These are phyloP conservation scores for Chironomus striatipennis DNA, from an alignment of 1,140 invertebrate species.

Conservation along the genomic window DNA sequence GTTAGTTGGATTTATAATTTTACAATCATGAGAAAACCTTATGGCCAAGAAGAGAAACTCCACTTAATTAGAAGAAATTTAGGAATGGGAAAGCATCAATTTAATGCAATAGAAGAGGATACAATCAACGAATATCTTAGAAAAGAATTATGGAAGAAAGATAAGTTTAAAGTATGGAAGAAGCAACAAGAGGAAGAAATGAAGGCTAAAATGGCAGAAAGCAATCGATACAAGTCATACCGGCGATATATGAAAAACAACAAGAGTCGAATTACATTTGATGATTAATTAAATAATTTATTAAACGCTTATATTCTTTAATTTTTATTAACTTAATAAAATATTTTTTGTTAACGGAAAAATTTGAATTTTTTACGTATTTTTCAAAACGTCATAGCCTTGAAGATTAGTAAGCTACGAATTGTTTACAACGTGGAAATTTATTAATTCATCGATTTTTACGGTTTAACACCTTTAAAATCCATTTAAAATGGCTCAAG, in stretches of 20 bases:
- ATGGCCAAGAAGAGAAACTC: slow-evolving; percentile 71
- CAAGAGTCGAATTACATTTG: slow-evolving; percentile 70
- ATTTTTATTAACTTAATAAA: not conserved
- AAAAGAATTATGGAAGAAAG: slow-evolving; percentile 70
- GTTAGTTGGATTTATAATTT: slow-evolving; percentile 72
- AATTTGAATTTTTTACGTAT: not conserved
- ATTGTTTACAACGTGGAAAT: slow-evolving; percentile 4
- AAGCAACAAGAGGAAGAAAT: slow-evolving; percentile 70
- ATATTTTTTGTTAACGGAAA: not conserved
- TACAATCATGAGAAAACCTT: slow-evolving; percentile 61
- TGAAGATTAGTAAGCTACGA: not conserved
- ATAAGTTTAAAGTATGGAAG: slow-evolving; percentile 73
- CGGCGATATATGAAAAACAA: slow-evolving; percentile 72
- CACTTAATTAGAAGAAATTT: slow-evolving; percentile 74
- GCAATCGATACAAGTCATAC: slow-evolving; percentile 68
- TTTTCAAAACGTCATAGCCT: not conserved
- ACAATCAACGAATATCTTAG: slow-evolving; percentile 65
- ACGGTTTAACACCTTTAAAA: not conserved
- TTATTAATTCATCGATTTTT: not conserved
- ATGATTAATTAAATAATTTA: slow-evolving; percentile 45
- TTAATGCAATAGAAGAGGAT: slow-evolving; percentile 61
- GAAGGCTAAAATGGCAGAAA: slow-evolving; percentile 69
- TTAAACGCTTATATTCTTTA: not conserved
- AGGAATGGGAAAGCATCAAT: slow-evolving; percentile 58
- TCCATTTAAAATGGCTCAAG: not conserved